phyloP scores from a whole-genome alignment of 2,113 vertebrate species.

The Pristiophorus japonicus region DNA sequence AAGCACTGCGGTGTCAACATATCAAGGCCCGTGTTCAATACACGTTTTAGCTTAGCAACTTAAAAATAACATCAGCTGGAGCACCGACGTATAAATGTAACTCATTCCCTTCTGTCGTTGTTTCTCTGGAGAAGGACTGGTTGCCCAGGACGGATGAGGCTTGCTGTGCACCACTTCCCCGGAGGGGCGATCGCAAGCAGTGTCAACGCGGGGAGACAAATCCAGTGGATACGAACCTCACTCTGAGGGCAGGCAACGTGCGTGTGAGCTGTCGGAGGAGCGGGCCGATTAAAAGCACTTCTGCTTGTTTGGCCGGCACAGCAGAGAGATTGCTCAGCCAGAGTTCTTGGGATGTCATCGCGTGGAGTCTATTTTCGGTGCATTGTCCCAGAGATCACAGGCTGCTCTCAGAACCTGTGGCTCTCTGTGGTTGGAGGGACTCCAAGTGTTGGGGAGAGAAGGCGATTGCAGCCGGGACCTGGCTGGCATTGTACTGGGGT shows the following conservation, averaged over 20 bases:
- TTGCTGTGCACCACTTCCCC: too few species aligned
- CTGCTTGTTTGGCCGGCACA: constrained; percentile 18
- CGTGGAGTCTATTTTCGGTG: constrained; percentile 59
- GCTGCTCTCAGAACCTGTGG: constrained; percentile 48
- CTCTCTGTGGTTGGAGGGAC: constrained; percentile 58
- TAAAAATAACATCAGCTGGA: too few species aligned
- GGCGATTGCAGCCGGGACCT: constrained; percentile 52
- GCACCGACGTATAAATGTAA: too few species aligned
- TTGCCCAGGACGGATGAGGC: too few species aligned
- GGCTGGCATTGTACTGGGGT: background rate
- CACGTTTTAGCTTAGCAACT: too few species aligned
- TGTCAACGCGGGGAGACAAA: too few species aligned
- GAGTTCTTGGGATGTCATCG: constrained; percentile 47
- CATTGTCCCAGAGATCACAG: constrained; percentile 54
- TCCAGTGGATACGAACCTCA: too few species aligned
- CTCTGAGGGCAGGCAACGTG: constrained; percentile 41
- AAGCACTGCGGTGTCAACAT: too few species aligned
- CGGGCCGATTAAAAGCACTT: constrained; percentile 41
- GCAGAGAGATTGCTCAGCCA: constrained; percentile 43
- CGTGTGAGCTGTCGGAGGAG: constrained; percentile 47
- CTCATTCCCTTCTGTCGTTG: too few species aligned
- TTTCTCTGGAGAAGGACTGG: too few species aligned
- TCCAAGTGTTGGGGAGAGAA: constrained; percentile 56
- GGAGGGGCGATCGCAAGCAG: too few species aligned
- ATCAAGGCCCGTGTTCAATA: too few species aligned